Base-by-base conservation (phyloP, 2,113 vertebrate species). In the Canis aureus region DNA sequence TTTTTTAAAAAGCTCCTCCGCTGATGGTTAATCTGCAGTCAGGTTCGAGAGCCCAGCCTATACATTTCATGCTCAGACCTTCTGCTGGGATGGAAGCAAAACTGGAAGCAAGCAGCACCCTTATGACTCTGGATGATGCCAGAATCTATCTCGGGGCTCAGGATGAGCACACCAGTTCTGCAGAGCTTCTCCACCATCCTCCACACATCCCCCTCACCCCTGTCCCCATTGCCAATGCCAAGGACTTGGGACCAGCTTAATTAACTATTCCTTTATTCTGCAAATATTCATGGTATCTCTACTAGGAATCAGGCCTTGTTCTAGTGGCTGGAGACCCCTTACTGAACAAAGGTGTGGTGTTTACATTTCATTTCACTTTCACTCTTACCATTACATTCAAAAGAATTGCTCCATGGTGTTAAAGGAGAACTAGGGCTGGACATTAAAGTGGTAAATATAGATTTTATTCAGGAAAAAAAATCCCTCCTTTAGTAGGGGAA, bases 341-440 rank as follows among this genome's bases (percentile, higher is more conserved):
- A 55, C 2, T 25, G 78, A 82, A 53, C 19, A 95, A n/a, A 62
- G 16, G 16, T 62, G n/a, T 9, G 8, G 69, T 13, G 10, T 35
- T 80, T 49, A n/a, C 22, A 55, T 94, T 93, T 84, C 66, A 55
- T 94, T 93, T 84, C 66, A 25, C 43, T 62, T 53, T n/a, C 57
- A 51, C 11, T 82, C 55, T 53, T 51, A 3, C 25, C 16, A 12
- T 13, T 64, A 27, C 57, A 19, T 23, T 88, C 66, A 94, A 80
- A 92, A 80, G 55, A 92, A 53, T 8, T 73, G 25, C 25, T 2
- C 9, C 55, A 25, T 80, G 67, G 59, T 43, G 19, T 53, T 71
- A 62, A 80, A 87, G 55, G 23, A 73, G 80, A 62, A 43, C n/a
- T 64, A 81, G 82, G 84, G 38, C 64, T 49, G 66, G 51, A 49